These are phyloP conservation scores for Latheticus oryzae DNA, from an alignment of 2,888 invertebrate genomes.

Conservation along the genomic window DNA sequence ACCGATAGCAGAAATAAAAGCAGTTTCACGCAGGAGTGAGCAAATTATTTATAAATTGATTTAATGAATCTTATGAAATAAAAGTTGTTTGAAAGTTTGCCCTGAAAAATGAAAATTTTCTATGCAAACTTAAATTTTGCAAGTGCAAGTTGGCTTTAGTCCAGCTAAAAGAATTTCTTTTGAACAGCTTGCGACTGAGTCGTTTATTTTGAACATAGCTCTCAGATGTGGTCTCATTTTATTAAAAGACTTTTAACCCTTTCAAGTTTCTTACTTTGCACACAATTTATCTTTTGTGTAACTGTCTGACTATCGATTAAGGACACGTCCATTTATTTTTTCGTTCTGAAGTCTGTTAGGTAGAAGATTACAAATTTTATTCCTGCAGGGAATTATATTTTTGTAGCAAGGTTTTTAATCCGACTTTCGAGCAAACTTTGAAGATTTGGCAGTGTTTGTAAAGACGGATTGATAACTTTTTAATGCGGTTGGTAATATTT, in stretches of 20 bases:
- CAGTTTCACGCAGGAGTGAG: no score
- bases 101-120: no score
- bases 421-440: slow-evolving; percentile 14
- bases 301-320: slow-evolving; percentile 22
- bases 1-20: no score
- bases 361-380: slow-evolving; percentile 21
- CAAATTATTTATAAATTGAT: no score
- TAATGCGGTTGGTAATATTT: slow-evolving; percentile 14
- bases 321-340: slow-evolving; percentile 17
- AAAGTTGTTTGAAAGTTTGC: no score
- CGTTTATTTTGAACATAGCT: slow-evolving; percentile 39
- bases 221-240: slow-evolving; percentile 37
- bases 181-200: slow-evolving; percentile 27
- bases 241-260: slow-evolving; percentile 33
- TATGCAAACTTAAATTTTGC: slow-evolving; percentile 15
- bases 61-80: no score
- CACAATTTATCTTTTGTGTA: slow-evolving; percentile 21
- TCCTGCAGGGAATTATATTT: slow-evolving; percentile 21
- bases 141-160: slow-evolving; percentile 32
- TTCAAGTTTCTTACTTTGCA: slow-evolving; percentile 17
- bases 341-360: slow-evolving; percentile 11
- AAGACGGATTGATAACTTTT: slow-evolving; percentile 20
- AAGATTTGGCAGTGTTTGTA: slow-evolving; percentile 6
- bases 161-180: slow-evolving; percentile 33
- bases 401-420: slow-evolving; percentile 13